phyloP scores from a whole-genome alignment of 2,113 vertebrate species.

The Pterophyllum scalare region DNA sequence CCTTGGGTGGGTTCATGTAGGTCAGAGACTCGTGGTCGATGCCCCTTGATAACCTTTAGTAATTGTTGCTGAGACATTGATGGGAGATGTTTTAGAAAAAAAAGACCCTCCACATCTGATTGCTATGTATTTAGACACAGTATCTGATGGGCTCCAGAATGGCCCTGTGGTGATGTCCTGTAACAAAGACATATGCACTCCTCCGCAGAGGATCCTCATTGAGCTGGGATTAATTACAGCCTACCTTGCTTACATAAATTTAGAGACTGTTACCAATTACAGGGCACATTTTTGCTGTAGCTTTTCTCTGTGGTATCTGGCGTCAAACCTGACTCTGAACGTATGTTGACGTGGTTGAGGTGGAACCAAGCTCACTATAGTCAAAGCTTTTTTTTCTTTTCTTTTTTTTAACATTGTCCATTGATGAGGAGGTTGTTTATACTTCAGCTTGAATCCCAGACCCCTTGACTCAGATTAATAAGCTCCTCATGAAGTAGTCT shows the following conservation, averaged over 20 bases:
- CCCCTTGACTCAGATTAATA: conserved; percentile 77
- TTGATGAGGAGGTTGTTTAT: conserved; percentile 76
- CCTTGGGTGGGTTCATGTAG: conserved; percentile 87
- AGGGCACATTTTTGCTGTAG: conserved; percentile 86
- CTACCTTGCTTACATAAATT: conserved; percentile 90
- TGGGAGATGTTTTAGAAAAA: conserved; percentile 88
- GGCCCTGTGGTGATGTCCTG: conserved; percentile 87
- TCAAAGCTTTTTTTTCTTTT: conserved; percentile 37
- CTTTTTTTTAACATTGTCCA: conserved; percentile 31
- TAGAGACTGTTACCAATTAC: conserved; percentile 93
- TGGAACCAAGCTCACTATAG: conserved; percentile 57
- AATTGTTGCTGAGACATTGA: conserved; percentile 88
- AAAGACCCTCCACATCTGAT: conserved; percentile 81
- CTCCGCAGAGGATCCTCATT: conserved; percentile 89
- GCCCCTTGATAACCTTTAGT: conserved; percentile 95
- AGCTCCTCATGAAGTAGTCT: conserved; percentile 76
- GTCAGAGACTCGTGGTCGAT: conserved; percentile 86
- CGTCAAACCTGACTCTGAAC: conserved; percentile 50
- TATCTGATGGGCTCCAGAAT: conserved; percentile 91
- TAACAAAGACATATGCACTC: conserved; percentile 91
- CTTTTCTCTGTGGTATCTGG: conserved; percentile 69
- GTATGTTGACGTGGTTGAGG: conserved; percentile 56
- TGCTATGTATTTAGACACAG: conserved; percentile 88
- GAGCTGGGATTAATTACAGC: conserved; percentile 93
- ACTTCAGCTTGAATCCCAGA: conserved; percentile 63